Evolutionary conservation across 37 sponge, comb jelly and placozoan genomes (phyloP).

Genomic region (Hexactinellida sp.): DNA sequence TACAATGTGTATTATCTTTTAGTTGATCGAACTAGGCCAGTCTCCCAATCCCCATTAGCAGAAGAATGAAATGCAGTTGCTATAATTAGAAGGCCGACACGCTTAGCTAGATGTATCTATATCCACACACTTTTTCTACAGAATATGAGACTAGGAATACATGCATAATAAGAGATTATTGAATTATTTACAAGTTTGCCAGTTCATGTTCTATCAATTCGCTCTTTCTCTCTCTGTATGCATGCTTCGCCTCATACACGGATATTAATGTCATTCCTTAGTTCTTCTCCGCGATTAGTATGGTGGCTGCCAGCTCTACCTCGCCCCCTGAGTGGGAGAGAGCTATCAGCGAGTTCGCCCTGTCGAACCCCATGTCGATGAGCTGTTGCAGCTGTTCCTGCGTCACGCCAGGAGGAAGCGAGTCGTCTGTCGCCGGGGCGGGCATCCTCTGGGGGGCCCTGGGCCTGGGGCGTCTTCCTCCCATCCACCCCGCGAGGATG

Average conservation of each 20-base stretch:
- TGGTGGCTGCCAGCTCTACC: background rate
- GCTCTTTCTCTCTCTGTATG: background rate
- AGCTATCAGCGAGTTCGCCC: background rate
- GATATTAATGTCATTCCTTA: too few relatives aligned
- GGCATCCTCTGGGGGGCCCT: background rate
- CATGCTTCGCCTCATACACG: too few relatives aligned
- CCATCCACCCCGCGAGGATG: background rate
- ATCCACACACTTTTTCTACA: background rate
- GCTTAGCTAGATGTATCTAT: background rate
- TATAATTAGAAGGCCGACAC: background rate
- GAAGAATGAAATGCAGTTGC: background rate
- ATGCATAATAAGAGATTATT: background rate
- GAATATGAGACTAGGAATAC: background rate
- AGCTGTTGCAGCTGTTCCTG: background rate
- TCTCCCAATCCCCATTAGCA: background rate
- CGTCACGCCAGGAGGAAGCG: background rate
- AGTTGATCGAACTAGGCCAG: background rate
- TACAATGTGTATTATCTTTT: too few relatives aligned
- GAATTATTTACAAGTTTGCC: background rate
- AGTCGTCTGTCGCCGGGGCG: background rate
- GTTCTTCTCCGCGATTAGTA: background rate
- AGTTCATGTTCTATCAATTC: background rate
- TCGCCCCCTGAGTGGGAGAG: background rate
- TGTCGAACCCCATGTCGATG: background rate
- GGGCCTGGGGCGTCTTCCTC: background rate